A percentile compares a stretch with the other conserved stretches of the same genome.
These are phyloP conservation scores for Cryptops parisi DNA, from an alignment of 2,888 invertebrate genomes.

Conservation along the genomic window DNA sequence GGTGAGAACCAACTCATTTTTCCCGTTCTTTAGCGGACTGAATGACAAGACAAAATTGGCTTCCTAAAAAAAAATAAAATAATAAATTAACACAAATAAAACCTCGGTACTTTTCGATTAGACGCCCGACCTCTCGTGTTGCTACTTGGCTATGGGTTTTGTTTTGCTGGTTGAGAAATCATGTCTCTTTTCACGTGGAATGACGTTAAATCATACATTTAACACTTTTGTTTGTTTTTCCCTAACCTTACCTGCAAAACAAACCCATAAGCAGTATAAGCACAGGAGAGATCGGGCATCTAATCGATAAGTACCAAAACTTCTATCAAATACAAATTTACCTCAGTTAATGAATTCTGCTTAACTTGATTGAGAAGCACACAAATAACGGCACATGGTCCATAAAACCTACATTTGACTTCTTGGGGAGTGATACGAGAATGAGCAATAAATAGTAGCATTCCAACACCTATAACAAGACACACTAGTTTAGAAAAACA, in stretches of 20 bases:
- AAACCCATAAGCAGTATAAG: too few relatives aligned
- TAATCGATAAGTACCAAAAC: not conserved
- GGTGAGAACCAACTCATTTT: slow-evolving; percentile 27
- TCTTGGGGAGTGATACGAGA: slow-evolving; percentile 27
- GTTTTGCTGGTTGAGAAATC: too few relatives aligned
- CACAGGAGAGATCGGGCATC: too few relatives aligned
- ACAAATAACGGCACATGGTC: slow-evolving; percentile 24
- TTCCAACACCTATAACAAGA: slow-evolving; percentile 26
- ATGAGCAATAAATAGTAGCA: slow-evolving; percentile 30
- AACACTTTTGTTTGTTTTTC: too few relatives aligned
- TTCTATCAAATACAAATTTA: not conserved
- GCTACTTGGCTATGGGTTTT: too few relatives aligned
- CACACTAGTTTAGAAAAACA: too few relatives aligned
- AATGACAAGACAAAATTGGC: slow-evolving; percentile 30
- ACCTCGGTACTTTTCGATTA: too few relatives aligned
- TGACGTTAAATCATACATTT: too few relatives aligned
- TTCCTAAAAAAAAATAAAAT: slow-evolving; percentile 23
- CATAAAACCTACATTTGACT: slow-evolving; percentile 28
- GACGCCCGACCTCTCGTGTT: too few relatives aligned
- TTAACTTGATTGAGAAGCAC: slow-evolving; percentile 6
- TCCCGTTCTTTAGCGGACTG: slow-evolving; percentile 27
- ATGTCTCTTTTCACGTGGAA: too few relatives aligned
- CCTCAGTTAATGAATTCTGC: slow-evolving; percentile 8
- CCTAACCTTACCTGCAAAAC: too few relatives aligned
- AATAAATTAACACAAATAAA: not conserved